Evolutionary conservation across 2,888 invertebrate genomes (phyloP).

Genomic region (Eupithecia dodoneata): DNA sequence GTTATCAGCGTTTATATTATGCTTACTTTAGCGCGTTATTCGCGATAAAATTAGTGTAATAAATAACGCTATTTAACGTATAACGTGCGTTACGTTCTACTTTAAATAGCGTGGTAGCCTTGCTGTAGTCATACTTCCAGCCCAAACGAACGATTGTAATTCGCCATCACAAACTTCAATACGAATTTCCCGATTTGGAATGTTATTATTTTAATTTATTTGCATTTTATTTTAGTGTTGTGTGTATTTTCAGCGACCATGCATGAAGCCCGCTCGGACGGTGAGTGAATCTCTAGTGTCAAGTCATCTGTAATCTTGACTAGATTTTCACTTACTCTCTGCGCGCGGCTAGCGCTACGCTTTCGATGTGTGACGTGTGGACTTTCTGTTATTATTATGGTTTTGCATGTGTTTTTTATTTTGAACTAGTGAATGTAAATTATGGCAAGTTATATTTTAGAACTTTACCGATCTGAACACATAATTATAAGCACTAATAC

Average conservation of each 20-base stretch:
- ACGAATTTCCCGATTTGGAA: not conserved
- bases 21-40: too few relatives aligned
- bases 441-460: not conserved
- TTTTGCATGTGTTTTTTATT: constrained; percentile 33
- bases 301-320: constrained; percentile 82
- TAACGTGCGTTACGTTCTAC: too few relatives aligned
- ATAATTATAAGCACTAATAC: too few relatives aligned
- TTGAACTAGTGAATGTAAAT: not conserved
- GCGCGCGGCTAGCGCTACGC: constrained; percentile 63
- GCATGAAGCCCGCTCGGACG: constrained; percentile 65
- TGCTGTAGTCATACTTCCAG: too few relatives aligned
- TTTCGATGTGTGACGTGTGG: constrained; percentile 65
- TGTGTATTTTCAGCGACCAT: constrained; percentile 36
- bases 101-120: too few relatives aligned
- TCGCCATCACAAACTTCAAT: not conserved
- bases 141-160: not conserved
- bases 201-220: constrained; percentile 38
- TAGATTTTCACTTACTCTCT: constrained; percentile 88
- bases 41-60: too few relatives aligned
- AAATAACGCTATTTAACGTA: too few relatives aligned
- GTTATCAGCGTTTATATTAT: too few relatives aligned
- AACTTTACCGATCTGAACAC: too few relatives aligned
- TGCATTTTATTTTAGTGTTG: constrained; percentile 32
- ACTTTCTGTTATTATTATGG: constrained; percentile 47
- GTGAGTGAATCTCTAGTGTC: constrained; percentile 84